Percentiles rank a stretch among this genome's conserved stretches.
Conservation (phyloP, 2,113 vertebrate genomes). For the Coptodon bakossiorum region DNA sequence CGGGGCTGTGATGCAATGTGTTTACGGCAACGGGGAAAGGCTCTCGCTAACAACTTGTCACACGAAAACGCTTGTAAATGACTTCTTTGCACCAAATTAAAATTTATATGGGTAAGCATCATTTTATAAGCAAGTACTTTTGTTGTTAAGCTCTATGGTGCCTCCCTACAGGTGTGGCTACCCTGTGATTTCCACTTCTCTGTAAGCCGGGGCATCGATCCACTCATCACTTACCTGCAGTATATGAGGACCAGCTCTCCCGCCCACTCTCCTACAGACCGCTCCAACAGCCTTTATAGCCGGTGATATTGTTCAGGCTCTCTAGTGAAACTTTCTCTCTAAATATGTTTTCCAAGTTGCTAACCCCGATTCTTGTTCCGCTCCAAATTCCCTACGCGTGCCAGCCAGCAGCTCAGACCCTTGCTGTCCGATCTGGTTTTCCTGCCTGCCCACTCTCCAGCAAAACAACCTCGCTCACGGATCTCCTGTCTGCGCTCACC, state of each 20-base stretch:
- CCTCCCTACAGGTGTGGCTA: not conserved
- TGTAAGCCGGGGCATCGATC: accelerated
- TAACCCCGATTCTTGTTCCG: not conserved
- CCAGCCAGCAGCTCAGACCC: not conserved
- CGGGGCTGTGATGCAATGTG: not conserved
- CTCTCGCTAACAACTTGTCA: not conserved
- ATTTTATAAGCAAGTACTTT: not conserved
- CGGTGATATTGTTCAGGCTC: not conserved
- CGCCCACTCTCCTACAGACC: not conserved
- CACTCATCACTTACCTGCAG: not conserved
- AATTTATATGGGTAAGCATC: not conserved
- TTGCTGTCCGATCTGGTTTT: not conserved
- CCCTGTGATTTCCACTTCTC: not conserved
- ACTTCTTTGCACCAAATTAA: not conserved
- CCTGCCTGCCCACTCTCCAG: not conserved
- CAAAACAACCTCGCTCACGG: not conserved
- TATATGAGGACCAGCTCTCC: not conserved
- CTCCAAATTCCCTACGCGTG: not conserved
- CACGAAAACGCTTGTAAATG: not conserved
- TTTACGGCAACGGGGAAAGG: not conserved
- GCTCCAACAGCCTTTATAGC: not conserved
- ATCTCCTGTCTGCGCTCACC: not conserved
- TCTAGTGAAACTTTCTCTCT: not conserved
- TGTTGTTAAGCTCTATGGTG: not conserved
- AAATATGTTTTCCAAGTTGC: not conserved